Percentiles rank a stretch among this genome's conserved stretches.
Conservation (phyloP, 37 sponge, comb jelly and placozoan species). For the Axinella damicornis region DNA sequence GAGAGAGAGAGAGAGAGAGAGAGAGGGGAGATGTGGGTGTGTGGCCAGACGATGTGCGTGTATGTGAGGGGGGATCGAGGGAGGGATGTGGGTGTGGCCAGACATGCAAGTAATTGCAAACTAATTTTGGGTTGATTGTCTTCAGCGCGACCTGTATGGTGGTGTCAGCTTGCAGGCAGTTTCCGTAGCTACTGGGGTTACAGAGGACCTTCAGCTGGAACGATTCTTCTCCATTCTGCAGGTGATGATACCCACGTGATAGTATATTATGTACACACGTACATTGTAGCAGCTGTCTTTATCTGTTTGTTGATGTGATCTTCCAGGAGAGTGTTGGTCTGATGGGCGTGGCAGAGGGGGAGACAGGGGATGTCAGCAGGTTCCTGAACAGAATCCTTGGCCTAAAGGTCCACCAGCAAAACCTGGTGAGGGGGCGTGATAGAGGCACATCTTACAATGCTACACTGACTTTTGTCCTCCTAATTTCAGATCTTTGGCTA, state of each 20-base stretch:
- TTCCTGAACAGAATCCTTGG: conserved; percentile 80
- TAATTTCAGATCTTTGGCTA: conserved; percentile 59
- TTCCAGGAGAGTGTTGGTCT: too few relatives aligned
- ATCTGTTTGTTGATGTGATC: too few relatives aligned
- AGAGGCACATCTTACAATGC: not conserved
- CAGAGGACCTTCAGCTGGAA: not conserved
- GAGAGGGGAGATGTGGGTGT: too few relatives aligned
- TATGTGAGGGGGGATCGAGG: too few relatives aligned
- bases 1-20: too few relatives aligned
- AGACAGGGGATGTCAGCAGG: conserved; percentile 39
- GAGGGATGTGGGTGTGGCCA: too few relatives aligned
- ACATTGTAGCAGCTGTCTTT: too few relatives aligned
- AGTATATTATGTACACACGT: too few relatives aligned
- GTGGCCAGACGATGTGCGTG: too few relatives aligned
- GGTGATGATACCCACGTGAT: too few relatives aligned
- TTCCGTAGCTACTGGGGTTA: not conserved
- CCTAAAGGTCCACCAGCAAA: conserved; percentile 51
- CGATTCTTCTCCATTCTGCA: not conserved
- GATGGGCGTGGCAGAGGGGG: conserved; percentile 56
- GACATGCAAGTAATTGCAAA: too few relatives aligned
- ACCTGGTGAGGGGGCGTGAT: conserved; percentile 38
- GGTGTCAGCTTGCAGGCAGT: conserved; percentile 35
- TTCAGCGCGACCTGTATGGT: conserved; percentile 10
- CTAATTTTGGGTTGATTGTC: too few relatives aligned
- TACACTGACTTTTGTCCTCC: not conserved